Evolutionary conservation across 1,140 invertebrate species (phyloP), one percentile per base, ranked within the genome.

Genomic region (Maconellicoccus hirsutus): DNA sequence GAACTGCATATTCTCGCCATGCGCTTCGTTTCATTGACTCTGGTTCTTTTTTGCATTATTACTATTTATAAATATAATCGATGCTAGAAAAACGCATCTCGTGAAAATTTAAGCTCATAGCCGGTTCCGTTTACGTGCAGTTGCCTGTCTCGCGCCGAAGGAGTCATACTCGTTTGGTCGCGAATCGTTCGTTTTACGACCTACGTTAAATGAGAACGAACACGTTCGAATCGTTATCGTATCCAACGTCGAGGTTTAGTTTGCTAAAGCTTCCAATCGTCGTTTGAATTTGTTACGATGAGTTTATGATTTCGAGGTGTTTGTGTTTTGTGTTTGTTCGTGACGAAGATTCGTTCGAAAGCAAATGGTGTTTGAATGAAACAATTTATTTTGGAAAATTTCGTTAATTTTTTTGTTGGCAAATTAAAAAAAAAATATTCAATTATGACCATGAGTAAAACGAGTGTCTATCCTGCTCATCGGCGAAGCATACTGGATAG

Each of bases 391-490:
- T 52, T 16, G n/a, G 4, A 19, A 3, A 52, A 52, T 52, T 52
- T 52, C 42, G 4, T 52, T 3, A 16, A 8, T 52, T 52, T 52
- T 8, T 52, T 52, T 52, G 2, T 6, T 19, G 2, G 6, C 42
- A 19, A 52, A 16, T 52, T 52, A 4, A 52, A 52, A 16, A 52
- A 8, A 16, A 19, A n/a, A n/a, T n/a, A 19, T 52, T 23, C 61
- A 23, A 66, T 8, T 66, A 66, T 66, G 61, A 66, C 61, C 3
- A 66, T 66, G 61, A 66, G 61, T 22, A 66, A 66, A 66, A 66
- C 61, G 7, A 66, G 61, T 22, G 61, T 66, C 3, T 66, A 66
- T 26, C 61, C 61, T 16, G 42, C n/a, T 23, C 61, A 66, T 22
- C 3, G 61, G 61, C 19, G 61, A 19, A 61, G 59, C 16, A 66